These are phyloP conservation scores for Rhopalosiphum maidis DNA, from an alignment of 1,140 invertebrate species.

Conservation along the genomic window DNA sequence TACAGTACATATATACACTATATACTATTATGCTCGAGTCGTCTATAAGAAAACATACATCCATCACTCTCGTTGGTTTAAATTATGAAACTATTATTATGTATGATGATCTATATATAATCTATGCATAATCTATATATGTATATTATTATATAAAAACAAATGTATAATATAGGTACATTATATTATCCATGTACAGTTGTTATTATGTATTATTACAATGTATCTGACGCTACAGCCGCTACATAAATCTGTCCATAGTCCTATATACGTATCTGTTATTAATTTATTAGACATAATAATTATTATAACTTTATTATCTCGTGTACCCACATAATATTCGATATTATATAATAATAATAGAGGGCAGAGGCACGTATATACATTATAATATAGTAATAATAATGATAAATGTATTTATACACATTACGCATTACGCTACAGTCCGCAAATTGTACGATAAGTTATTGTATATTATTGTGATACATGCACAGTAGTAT, in stretches of 20 bases:
- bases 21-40: background rate
- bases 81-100: background rate
- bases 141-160: too few species aligned
- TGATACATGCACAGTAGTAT: background rate
- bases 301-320: background rate
- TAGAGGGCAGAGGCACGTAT: background rate
- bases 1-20: background rate
- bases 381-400: background rate
- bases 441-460: background rate
- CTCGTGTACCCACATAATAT: background rate
- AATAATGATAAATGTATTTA: background rate
- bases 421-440: background rate
- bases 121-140: too few species aligned
- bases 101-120: too few species aligned
- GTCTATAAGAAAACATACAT: background rate
- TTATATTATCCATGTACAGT: too few species aligned
- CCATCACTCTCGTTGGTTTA: background rate
- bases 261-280: background rate
- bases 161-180: too few species aligned
- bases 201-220: too few species aligned
- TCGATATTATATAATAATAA: background rate
- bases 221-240: background rate
- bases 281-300: slow-evolving; percentile 19
- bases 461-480: slow-evolving; percentile 7
- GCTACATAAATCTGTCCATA: background rate